Base-by-base conservation (phyloP, 2,797 vertebrate genomes). In the Phylloscopus collybita region DNA sequence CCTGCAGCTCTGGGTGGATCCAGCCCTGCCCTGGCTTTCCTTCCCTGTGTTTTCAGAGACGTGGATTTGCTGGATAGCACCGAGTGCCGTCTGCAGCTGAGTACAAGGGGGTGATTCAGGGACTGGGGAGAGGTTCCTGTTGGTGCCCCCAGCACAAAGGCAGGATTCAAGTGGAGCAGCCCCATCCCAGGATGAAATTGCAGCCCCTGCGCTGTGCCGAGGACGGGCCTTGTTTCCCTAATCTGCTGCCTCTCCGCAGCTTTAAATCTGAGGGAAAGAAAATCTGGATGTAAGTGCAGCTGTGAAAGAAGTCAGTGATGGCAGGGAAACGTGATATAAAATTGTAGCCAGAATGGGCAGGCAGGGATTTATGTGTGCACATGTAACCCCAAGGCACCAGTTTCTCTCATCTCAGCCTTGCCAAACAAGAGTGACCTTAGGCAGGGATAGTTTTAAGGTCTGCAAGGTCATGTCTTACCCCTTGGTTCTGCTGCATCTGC, bases 91-190 rank as follows among this genome's bases (percentile, higher is more conserved):
- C 75, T 67, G 85, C 36, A 30, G 25, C 23, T 0, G 1, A 75
- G 6, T 2, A 79, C 90, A 88, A 90, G 80, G 93, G 25, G 49
- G 2, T 30, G 83, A 78, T 78, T 70, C 42, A 5, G 71, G 60
- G 9, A 49, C 19, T 53, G 71, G 38, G 1, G 73, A n/a, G 64
- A 80, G 51, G 86, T 29, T 91, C 66, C 94, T 25, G 10, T 18
- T 69, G 71, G 51, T 87, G 89, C 32, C 45, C 5, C 66, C 56
- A 44, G 36, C 76, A 95, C 94, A 97, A 92, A 93, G 92, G 92
- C 88, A 42, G 44, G 38, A 95, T 96, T 95, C 51, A 90, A 59
- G 44, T 14, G 73, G 45, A 70, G 57, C 44, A 70, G 76, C 62
- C 18, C 5, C 75, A 47, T 40, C 34, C 27, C 0, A 0, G 90